Percentiles rank a stretch among this genome's conserved stretches.
Conservation (phyloP, 2,888 invertebrate species). For the Leucophenga maculata region DNA sequence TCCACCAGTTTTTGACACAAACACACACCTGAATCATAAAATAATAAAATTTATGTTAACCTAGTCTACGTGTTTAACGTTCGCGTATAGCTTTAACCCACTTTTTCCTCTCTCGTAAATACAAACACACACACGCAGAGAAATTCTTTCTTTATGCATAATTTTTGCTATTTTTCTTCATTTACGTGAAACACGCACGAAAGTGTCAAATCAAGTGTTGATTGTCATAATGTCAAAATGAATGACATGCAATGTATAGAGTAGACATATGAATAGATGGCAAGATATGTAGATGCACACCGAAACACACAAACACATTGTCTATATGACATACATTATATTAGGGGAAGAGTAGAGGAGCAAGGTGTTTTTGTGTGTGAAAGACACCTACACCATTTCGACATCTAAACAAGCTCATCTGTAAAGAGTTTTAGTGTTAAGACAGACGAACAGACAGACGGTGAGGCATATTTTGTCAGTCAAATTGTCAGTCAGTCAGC, state of each 20-base stretch:
- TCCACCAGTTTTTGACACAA: too few species aligned
- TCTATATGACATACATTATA: neutral
- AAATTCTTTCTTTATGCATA: neutral
- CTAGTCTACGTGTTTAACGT: slow-evolving; percentile 6
- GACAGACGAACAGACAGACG: neutral
- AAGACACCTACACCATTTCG: too few species aligned
- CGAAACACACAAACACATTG: neutral
- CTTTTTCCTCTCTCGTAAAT: slow-evolving; percentile 13
- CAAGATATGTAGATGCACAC: neutral
- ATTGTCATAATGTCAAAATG: slow-evolving; percentile 25
- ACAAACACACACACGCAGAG: neutral
- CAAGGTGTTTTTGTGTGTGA: too few species aligned
- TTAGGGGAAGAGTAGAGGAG: too few species aligned
- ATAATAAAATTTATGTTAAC: neutral
- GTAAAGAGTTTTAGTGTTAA: neutral
- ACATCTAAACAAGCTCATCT: neutral
- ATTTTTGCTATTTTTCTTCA: neutral
- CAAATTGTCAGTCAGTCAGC: neutral
- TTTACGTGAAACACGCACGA: slow-evolving; percentile 21
- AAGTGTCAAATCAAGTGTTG: slow-evolving; percentile 22
- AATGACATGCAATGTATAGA: neutral
- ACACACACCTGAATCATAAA: too few species aligned
- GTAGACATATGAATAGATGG: neutral
- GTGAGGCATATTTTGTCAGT: neutral
- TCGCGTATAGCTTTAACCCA: slow-evolving; percentile 14